Base-by-base conservation (phyloP, 2,888 invertebrate species). In the Apeira syringaria region DNA sequence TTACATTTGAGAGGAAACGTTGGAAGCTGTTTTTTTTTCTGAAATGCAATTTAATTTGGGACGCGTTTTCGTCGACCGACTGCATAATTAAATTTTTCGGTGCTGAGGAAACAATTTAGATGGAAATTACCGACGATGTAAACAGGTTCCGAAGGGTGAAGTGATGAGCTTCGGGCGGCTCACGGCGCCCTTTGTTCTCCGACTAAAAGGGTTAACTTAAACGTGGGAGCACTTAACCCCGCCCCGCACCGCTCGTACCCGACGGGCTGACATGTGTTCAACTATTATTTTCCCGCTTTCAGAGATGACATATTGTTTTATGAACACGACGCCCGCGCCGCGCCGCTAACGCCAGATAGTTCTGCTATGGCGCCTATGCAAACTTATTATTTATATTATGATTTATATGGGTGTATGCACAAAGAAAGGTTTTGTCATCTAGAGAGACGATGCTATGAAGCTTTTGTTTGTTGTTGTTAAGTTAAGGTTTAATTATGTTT, bases 141-240 rank as follows among this genome's bases (percentile, higher is more conserved):
- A 69, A 67, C 62, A 60, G 58, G 54, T 59, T 60, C 52, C 52
- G 50, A 47, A 51, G 53, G 60, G 38, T 54, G 50, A 57, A 59
- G 52, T 46, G 51, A 45, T 45, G 50, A 41, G 49, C 31, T 44
- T 45, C 35, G 41, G 47, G 58, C 56, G 68, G 71, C 76, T 79
- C 68, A 73, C 66, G 55, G 54, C 55, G 50, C 68, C 74, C 73
- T 78, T 81, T 80, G 76, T 80, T 74, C 64, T 55, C 54, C 56
- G 62, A 71, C 75, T 76, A 74, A 79, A 81, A 76, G 81, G 80
- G 77, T 81, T 80, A 78, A 73, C 68, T 73, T 68, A 66, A 76
- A 70, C 66, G 68, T 67, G 64, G 57, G 59, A 61, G 56, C 73
- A 71, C 71, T 76, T 74, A 74, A 70, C 72, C 72, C 70, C 61